Evolutionary conservation across 2,113 vertebrate species (phyloP).

Genomic region (Platysternon megacephalum): DNA sequence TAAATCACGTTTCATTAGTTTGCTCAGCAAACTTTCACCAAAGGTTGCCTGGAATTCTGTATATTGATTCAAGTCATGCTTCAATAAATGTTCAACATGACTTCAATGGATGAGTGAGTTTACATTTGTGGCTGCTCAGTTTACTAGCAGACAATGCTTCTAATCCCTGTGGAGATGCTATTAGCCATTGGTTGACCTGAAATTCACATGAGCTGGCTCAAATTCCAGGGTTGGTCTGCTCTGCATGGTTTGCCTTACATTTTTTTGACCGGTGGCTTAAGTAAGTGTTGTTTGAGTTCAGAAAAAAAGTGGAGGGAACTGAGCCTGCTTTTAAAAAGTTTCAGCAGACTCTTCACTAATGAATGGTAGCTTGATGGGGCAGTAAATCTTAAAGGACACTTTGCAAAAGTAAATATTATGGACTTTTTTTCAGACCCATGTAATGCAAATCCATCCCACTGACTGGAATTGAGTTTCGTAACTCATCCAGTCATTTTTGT

Average conservation of each 20-base stretch:
- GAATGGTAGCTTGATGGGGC: background rate
- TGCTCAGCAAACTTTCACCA: conserved; percentile 21
- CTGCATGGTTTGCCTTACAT: conserved; percentile 18
- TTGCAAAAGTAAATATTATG: background rate
- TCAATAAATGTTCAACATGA: conserved; percentile 76
- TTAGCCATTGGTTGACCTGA: conserved; percentile 78
- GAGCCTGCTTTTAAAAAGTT: background rate
- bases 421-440: background rate
- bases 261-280: conserved; percentile 2
- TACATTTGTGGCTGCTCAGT: conserved; percentile 72
- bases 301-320: background rate
- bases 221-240: conserved; percentile 53
- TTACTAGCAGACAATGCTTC: conserved; percentile 62
- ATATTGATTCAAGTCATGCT: conserved; percentile 81
- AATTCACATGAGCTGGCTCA: conserved; percentile 70
- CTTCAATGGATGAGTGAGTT: conserved; percentile 79
- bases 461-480: background rate
- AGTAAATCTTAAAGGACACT: background rate
- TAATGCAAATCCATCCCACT: background rate
- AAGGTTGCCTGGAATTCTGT: conserved; percentile 63
- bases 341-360: background rate
- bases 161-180: conserved; percentile 76
- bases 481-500: background rate
- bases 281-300: background rate
- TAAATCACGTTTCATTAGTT: background rate